Percentiles rank a stretch among this genome's conserved stretches.
These are phyloP conservation scores for Alviniconcha marisindica DNA, from an alignment of 1,140 invertebrate genomes.

Conservation along the genomic window DNA sequence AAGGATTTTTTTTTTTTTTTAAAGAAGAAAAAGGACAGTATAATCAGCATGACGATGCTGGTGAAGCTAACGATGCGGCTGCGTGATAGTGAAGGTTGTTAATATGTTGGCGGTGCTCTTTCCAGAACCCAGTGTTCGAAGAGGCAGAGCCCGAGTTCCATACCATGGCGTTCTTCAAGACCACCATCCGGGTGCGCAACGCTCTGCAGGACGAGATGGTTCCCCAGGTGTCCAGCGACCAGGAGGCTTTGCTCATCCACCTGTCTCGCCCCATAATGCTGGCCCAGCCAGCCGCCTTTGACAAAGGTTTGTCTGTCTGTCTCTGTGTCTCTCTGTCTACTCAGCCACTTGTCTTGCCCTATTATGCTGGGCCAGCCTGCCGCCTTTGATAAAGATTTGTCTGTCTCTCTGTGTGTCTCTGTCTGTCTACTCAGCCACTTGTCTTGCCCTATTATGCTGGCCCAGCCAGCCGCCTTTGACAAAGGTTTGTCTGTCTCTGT, in stretches of 20 bases:
- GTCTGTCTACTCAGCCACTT: conserved; percentile 94
- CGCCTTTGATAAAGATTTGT: conserved; percentile 86
- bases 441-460: conserved; percentile 93
- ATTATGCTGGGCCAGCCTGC: conserved; percentile 96
- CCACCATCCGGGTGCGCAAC: conserved; percentile 84
- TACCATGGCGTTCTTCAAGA: conserved; percentile 98
- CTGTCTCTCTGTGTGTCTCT: conserved; percentile 68
- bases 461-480: conserved; percentile 86
- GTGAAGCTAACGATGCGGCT: too few relatives aligned
- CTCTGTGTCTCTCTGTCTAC: conserved; percentile 81
- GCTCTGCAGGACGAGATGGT: conserved; percentile 90
- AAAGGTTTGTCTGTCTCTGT: too few relatives aligned
- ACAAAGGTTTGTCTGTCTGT: conserved; percentile 77
- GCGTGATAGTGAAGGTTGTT: background rate
- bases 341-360: conserved; percentile 93
- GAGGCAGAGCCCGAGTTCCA: conserved; percentile 98
- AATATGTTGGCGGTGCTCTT: background rate
- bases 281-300: conserved; percentile 95
- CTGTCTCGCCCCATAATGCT: conserved; percentile 94
- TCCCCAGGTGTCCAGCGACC: conserved; percentile 81
- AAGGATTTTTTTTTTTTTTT: conserved; percentile 22
- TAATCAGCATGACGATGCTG: too few relatives aligned
- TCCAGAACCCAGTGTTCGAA: conserved; percentile 92
- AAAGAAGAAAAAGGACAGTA: too few relatives aligned
- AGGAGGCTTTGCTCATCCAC: conserved; percentile 95